phyloP scores from a whole-genome alignment of 2,797 vertebrate genomes.

The Buphagus erythrorhynchus region DNA sequence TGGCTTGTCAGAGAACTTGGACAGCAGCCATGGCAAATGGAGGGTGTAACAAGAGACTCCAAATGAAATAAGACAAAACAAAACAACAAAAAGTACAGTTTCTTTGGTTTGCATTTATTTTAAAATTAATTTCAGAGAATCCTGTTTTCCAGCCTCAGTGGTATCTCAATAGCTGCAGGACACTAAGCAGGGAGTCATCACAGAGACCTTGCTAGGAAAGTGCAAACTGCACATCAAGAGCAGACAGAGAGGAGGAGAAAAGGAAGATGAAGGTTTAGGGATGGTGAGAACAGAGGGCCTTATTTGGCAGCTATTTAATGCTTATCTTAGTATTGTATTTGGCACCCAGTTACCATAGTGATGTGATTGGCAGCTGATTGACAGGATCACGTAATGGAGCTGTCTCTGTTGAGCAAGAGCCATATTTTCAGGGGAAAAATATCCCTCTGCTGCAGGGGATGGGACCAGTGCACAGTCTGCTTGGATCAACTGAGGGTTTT shows the following conservation, averaged over 20 bases:
- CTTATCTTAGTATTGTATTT: background rate
- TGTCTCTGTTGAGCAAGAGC: conserved; percentile 1
- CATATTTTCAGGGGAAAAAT: background rate
- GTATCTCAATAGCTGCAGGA: background rate
- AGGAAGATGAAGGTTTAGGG: background rate
- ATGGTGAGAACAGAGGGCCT: background rate
- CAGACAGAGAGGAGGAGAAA: background rate
- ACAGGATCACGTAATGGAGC: conserved; percentile 23
- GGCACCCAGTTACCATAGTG: background rate
- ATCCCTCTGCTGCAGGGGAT: background rate
- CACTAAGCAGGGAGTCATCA: background rate
- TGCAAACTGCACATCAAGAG: background rate
- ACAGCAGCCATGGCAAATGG: background rate
- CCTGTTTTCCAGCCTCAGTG: background rate
- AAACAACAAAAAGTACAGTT: background rate
- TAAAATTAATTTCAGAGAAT: background rate
- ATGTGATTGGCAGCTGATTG: conserved; percentile 46
- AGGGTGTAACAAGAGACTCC: background rate
- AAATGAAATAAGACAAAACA: background rate
- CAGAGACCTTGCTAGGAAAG: background rate
- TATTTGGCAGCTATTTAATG: background rate
- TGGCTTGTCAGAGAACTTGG: background rate
- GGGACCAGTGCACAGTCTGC: background rate
- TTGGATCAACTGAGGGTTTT: background rate
- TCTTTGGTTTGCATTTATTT: background rate